Base-by-base conservation (phyloP, 92 coral and sea anemone species). In the Isaurus tuberculatus region DNA sequence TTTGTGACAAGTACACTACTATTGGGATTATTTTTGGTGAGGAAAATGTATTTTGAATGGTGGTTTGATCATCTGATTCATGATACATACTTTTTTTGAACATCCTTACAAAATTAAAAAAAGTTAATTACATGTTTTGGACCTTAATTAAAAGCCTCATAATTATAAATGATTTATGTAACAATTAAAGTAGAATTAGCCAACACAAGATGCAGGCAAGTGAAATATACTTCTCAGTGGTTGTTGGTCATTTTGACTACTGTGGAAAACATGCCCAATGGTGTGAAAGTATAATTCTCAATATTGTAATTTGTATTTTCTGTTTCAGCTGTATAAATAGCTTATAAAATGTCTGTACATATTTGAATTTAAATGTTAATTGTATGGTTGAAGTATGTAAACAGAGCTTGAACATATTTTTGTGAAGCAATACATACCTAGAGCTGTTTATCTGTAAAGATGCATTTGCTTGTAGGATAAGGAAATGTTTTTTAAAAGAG, bases 11-110 rank as follows among this genome's bases (percentile, higher is more conserved):
- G 72, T 67, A 67, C 20, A 11, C 46, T n/a, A 67, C 72, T 17
- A 33, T 67, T 67, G 72, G 72, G 32, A 19, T 67, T 16, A 32
- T 67, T 11, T 67, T 67, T 67, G 72, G 72, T 67, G 31, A 67
- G 72, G 48, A 67, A 67, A 11, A 31, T 31, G 31, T 63, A 26
- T 58, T 58, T 58, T 58, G 65, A 58, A 5, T 26, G n/a, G 8
- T 58, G 26, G 26, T 19, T 58, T 64, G 69, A 64, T 29, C 69
- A 64, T 27, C 69, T 64, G 34, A 64, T 64, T 9, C 27, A 36
- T 28, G 69, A 13, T 9, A 20, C 69, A 25, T 26, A 29, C 27
- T 64, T 66, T 30, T 66, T 66, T 66, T 15, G 22, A 66, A 57
- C 26, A 57, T 23, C 65, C 65, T 57, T 57, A 57, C 27, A n/a